Evolutionary conservation across 1,140 invertebrate genomes (phyloP).

Genomic region (Heterodera schachtii): DNA sequence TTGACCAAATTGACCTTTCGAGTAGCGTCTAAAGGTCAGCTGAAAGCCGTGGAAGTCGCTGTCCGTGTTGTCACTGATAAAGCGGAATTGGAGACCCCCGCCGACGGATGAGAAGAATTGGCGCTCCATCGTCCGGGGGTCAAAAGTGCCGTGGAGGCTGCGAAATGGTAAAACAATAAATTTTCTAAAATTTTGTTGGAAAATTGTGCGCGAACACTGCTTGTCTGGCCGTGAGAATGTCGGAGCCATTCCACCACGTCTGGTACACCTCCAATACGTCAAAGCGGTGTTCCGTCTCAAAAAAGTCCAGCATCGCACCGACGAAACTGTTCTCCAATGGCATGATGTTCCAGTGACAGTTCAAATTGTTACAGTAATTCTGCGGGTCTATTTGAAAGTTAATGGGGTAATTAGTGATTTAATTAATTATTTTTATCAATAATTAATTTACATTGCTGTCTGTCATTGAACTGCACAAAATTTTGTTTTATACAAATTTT

Average conservation of each 20-base stretch:
- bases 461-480: no score
- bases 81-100: constrained; percentile 29
- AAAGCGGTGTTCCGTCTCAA: constrained; percentile 28
- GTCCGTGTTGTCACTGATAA: constrained; percentile 26
- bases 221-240: constrained; percentile 20
- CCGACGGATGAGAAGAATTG: constrained; percentile 38
- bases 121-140: constrained; percentile 10
- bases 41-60: constrained; percentile 30
- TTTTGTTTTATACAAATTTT: no score
- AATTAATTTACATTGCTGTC: no score
- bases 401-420: not conserved
- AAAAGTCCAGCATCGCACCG: constrained; percentile 4
- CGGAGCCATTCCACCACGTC: constrained; percentile 21
- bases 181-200: not conserved
- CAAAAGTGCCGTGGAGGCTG: constrained; percentile 26
- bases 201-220: constrained; percentile 9
- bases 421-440: no score
- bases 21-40: constrained; percentile 26
- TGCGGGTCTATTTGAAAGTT: constrained; percentile 10
- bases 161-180: not conserved
- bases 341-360: constrained; percentile 31
- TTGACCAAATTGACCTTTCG: not conserved
- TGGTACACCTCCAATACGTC: constrained; percentile 38
- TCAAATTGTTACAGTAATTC: constrained; percentile 35
- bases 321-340: constrained; percentile 15